Evolutionary conservation across 2,797 vertebrate species (phyloP), one percentile per base, ranked within the genome.

Genomic region (Leptodactylus fallax): DNA sequence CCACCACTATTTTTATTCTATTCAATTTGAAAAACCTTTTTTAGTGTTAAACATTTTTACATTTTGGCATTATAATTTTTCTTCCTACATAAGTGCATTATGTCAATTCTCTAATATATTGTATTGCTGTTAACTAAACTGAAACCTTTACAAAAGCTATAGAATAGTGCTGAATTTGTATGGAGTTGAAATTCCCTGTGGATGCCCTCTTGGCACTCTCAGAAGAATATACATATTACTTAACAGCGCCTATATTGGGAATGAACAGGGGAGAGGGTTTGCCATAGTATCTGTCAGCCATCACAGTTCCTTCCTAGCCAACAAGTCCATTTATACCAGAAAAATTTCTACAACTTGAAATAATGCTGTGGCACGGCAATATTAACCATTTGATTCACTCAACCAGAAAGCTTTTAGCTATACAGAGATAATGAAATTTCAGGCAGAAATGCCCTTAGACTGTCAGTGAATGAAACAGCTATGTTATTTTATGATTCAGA

Each of bases 401-500:
- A 51, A 76, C 72, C 21, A 21, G 14, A n/a, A 76, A 51, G 47
- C 12, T 23, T 53, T 51, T 77, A 53, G 47, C 49, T 53, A 21
- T 77, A 53, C 47, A 77, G 49, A 53, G 49, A 77, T 77, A 23
- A 76, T 51, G 12, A 77, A 53, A 74, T 74, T 74, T 17, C 17
- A 21, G 69, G 10, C 45, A 49, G 71, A 74, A 74, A 77, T 14
- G 21, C 74, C 12, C n/a, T 53, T 51, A 53, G 47, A 76, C 72
- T 49, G 72, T 49, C 45, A 76, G 47, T 76, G 11, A 51, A 49
- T 76, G 72, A 1, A 23, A 53, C 12, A 53, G 21, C 74, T 77
- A 13, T 77, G 36, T 49, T 47, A 85, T 85, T 61, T 61, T 11
- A 76, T 85, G 53, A 45, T 25, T 36, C 25, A 14, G 60, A 72